Evolutionary conservation across 2,797 vertebrate species (phyloP), one percentile per base, ranked within the genome.

Genomic region (Sebastes diploproa): DNA sequence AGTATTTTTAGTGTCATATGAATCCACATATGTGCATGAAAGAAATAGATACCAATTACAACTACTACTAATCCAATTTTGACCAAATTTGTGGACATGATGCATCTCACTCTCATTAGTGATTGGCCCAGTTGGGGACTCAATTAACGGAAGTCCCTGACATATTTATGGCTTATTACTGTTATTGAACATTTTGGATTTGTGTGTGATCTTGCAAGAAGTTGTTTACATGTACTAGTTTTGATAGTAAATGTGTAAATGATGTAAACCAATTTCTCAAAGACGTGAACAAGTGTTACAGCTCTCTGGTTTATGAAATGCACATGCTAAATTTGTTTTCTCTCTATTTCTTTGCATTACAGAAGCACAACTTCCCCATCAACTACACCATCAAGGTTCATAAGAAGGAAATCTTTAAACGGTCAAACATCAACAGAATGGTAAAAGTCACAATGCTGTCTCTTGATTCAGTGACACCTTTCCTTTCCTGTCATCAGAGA

Each of bases 281-380:
- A 34, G 7, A n/a, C 18, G 2, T 46, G 42, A 54, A 30, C 18
- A 14, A 9, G 1, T 36, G 5, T 52, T 25, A 34, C 9, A 38
- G 20, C 64, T 72, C 14, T 50, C 27, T 54, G 23, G 11, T 36
- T 55, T 22, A 38, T 60, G 27, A 72, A 50, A 46, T 20, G 2
- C 12, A 7, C 11, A 6, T 16, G 6, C 8, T 63, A 2, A 30
- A 16, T 64, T 1, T 61, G 11, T 20, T 62, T 1, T 58, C 8
- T 77, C 5, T 36, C 9, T 76, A 6, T 64, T 16, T 56, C 23
- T 87, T 29, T 90, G 11, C 38, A 6, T 90, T 89, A 69, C 91
- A 96, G 96, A 96, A 94, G 71, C 94, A 95, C 69, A 93, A 96
- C 89, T 96, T 96, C 70, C 96, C 96, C 64, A 94, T 96, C 34